Base-by-base conservation (phyloP, 1,140 invertebrate genomes). In the Armadillidium nasatum region DNA sequence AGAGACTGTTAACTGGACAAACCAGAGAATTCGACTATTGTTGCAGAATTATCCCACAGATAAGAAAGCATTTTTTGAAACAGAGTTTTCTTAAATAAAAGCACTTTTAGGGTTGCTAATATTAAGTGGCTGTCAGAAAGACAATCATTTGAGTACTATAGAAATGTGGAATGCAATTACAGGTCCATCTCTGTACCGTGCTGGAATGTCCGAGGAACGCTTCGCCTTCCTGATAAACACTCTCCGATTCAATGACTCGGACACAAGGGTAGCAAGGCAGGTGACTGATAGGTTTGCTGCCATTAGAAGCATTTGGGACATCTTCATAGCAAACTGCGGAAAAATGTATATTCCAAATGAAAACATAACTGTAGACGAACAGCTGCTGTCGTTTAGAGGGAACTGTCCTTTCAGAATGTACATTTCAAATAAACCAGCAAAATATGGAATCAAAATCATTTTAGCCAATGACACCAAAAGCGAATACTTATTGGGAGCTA, bases 241-340 rank as follows among this genome's bases (percentile, higher is more conserved):
- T 45, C 70, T 76, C 23, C 69, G 80, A 22, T 83, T 83, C 71
- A 78, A 83, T 76, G 78, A 83, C 76, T 72, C 66, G 67, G 66
- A 21, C 23, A 82, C 79, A 46, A 73, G 81, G 33, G 23, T 33
- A 23, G 67, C 72, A 44, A 71, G 80, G 68, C 54, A 68, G 44
- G 70, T 44, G 46, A 80, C 21, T 60, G 82, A 82, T 72, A 81
- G 75, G 54, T 76, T 82, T 60, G 78, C 81, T n/a, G 73, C 79
- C 23, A 74, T 83, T 60, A 60, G 81, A 19, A 77, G 82, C 15
- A 70, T 82, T 23, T 82, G 78, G 78, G 74, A 80, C 71, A 67
- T 72, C 33, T 76, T 76, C 70, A 76, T 76, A 19, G 68, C 19
- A 73, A 73, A 60, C 43, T 76, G 70, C 71, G 72, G 44, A 7